Conservation (phyloP, 1,140 invertebrate species). For the Ostrea edulis region DNA sequence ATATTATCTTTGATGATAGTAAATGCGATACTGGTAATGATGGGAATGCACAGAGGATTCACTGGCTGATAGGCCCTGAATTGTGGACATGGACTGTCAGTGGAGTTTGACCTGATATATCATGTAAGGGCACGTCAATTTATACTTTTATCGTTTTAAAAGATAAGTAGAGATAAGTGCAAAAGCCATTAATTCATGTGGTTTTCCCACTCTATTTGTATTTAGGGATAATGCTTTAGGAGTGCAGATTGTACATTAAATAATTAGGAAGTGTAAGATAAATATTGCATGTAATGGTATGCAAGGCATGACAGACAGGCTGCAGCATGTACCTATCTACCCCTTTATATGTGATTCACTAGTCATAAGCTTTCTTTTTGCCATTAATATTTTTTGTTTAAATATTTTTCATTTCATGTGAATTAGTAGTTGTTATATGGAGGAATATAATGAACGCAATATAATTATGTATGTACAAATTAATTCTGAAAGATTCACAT, state of each 20-base stretch:
- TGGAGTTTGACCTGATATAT: conserved; percentile 42
- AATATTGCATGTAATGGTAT: conserved; percentile 5
- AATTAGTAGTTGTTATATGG: not conserved
- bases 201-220: conserved; percentile 10
- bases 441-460: not conserved
- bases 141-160: conserved; percentile 39
- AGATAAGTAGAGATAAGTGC: conserved; percentile 34
- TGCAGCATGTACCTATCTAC: conserved; percentile 35
- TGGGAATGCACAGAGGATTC: conserved; percentile 16
- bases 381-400: not conserved
- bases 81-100: conserved; percentile 23
- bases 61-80: not conserved
- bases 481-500: conserved; percentile 44
- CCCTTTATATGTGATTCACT: not conserved
- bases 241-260: not conserved
- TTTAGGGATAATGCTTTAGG: not conserved
- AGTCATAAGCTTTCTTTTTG: not conserved
- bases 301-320: conserved; percentile 26
- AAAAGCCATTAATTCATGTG: conserved; percentile 34
- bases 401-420: not conserved
- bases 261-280: conserved; percentile 14
- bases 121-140: conserved; percentile 46
- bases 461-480: conserved; percentile 14
- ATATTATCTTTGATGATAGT: not conserved
- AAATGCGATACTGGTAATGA: conserved; percentile 7